Conservation (phyloP, 2,113 vertebrate genomes). For the Epinephelus lanceolatus region DNA sequence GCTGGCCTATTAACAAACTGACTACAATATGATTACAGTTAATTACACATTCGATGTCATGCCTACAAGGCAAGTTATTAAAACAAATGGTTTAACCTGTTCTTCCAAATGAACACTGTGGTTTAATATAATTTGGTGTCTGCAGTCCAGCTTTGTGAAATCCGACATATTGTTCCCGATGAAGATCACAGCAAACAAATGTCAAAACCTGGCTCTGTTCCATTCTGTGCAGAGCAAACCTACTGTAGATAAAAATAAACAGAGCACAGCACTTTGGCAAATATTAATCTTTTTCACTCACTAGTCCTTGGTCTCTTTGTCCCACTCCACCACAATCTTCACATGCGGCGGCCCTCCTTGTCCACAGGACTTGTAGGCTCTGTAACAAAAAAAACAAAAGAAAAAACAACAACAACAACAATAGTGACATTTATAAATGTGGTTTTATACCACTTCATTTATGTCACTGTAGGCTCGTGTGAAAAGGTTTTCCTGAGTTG, state of each 20-base stretch:
- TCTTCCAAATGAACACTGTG: not conserved
- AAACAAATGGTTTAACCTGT: not conserved
- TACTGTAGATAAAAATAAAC: not conserved
- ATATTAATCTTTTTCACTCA: constrained; percentile 82
- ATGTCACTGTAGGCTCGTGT: not conserved
- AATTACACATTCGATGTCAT: not conserved
- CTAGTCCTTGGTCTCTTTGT: constrained; percentile 99
- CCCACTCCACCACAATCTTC: constrained; percentile 98
- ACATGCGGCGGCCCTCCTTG: constrained; percentile 95
- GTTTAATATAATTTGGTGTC: not conserved
- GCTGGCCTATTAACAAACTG: not conserved
- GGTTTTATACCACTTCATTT: not conserved
- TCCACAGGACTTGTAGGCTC: constrained; percentile 95
- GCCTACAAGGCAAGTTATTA: not conserved
- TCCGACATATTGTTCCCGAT: not conserved
- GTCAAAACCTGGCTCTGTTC: not conserved
- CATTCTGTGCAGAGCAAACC: constrained; percentile 2
- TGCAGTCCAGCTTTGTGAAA: not conserved
- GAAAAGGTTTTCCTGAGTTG: not conserved
- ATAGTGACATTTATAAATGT: not conserved
- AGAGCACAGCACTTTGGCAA: not conserved
- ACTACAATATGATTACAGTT: not conserved
- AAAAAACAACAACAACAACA: no score
- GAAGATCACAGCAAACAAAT: not conserved
- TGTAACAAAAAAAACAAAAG: constrained; percentile 60